A percentile compares a stretch with the other conserved stretches of the same genome.
phyloP scores from a whole-genome alignment of 2,797 vertebrate genomes.

The Numenius phaeopus region DNA sequence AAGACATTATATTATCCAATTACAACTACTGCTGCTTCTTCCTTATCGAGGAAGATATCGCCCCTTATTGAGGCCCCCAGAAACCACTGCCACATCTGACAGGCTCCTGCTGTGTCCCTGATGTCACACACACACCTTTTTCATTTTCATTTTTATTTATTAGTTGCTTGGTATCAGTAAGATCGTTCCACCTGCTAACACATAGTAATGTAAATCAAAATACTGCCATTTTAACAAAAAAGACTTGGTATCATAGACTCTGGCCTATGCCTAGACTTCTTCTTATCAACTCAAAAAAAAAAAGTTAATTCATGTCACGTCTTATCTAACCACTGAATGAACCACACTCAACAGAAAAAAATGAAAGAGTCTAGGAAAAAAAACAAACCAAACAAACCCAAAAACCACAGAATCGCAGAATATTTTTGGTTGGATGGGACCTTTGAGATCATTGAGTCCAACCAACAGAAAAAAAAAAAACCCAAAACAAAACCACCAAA shows the following conservation, averaged over 20 bases:
- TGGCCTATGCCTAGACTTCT: background rate
- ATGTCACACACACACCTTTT: background rate
- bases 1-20: background rate
- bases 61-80: background rate
- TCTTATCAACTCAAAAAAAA: background rate
- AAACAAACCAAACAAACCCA: background rate
- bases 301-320: background rate
- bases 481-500: too few species aligned
- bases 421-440: too few species aligned
- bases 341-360: background rate
- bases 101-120: background rate
- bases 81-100: background rate
- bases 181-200: background rate
- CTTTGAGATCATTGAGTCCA: too few species aligned
- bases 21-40: background rate
- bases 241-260: background rate
- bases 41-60: background rate
- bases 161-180: background rate
- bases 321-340: background rate
- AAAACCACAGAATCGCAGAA: background rate
- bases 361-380: background rate
- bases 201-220: background rate
- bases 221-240: background rate
- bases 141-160: background rate
- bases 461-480: too few species aligned